Base-by-base conservation (phyloP, 2,113 vertebrate species). In the Nibea albiflora region DNA sequence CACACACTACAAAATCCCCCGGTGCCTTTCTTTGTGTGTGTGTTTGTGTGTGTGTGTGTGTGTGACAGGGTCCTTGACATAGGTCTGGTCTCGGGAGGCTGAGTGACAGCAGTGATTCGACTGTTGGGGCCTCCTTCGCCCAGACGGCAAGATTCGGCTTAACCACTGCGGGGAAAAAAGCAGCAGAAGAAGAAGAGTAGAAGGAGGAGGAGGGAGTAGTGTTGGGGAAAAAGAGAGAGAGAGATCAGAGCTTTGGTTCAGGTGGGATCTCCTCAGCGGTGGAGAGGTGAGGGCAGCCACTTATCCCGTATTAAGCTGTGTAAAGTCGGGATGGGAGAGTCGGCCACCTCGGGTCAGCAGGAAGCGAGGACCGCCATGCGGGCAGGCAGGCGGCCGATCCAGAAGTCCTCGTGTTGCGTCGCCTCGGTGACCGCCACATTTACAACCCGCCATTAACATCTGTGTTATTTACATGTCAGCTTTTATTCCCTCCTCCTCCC, bases 1-100 rank as follows among this genome's bases (percentile, higher is more conserved):
- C 44, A 46, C 67, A 75, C 60, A 70, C 68, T 35, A 64, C 26
- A 19, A 24, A 72, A 44, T 78, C 81, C 80, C 80, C 49, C 1
- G 70, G 28, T 10, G 20, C 53, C 61, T 72, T 74, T 52, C 66
- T 46, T 11, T 68, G 1, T 64, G 19, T 72, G 35, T 76, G 72
- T 66, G 65, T 80, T 44, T 72, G 62, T 70, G 57, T 72, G 61
- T 52, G 68, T 74, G 68, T 58, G 24, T 62, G 50, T 49, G 80
- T 39, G 62, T 39, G 84, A 83, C 72, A 73, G 82, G 75, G 85
- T 86, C 65, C 76, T 71, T 83, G 82, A 88, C 80, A 83, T 72
- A 58, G 73, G 85, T 88, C 88, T 42, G 62, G 69, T 79, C 88
- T 89, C 88, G 5, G 44, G 68, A 81, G 78, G 53, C 75, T 63